phyloP scores from a whole-genome alignment of 2,888 invertebrate species.

The Macrophya annulata region DNA sequence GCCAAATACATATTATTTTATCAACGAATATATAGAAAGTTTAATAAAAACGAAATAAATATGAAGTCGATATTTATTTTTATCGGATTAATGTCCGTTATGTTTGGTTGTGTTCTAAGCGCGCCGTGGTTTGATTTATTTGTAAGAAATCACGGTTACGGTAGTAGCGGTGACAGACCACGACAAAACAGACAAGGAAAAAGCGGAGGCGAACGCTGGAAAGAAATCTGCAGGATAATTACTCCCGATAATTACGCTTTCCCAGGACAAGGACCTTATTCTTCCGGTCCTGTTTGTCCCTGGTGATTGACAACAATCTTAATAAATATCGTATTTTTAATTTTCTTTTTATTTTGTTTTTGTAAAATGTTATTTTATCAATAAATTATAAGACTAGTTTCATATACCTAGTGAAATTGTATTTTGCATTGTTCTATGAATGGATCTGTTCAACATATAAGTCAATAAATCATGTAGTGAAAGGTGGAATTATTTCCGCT shows the following conservation, averaged over 20 bases:
- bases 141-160: constrained; percentile 63
- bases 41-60: background rate
- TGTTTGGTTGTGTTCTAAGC: constrained; percentile 65
- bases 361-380: background rate
- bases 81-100: constrained; percentile 61
- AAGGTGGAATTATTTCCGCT: background rate
- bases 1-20: background rate
- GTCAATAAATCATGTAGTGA: background rate
- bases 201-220: constrained; percentile 83
- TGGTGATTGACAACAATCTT: constrained; percentile 76
- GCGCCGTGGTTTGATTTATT: constrained; percentile 73
- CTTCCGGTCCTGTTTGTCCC: constrained; percentile 85
- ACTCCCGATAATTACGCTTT: constrained; percentile 83
- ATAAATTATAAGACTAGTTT: background rate
- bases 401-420: background rate
- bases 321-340: background rate
- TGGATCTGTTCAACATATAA: background rate
- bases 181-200: constrained; percentile 66
- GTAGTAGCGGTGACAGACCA: constrained; percentile 42
- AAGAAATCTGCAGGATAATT: constrained; percentile 87
- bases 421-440: constrained; percentile 1
- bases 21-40: background rate
- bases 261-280: constrained; percentile 81
- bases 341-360: background rate
- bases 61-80: constrained; percentile 68